Conservation (phyloP, 1,140 invertebrate species). For the Pseudomyrmex sp. region DNA sequence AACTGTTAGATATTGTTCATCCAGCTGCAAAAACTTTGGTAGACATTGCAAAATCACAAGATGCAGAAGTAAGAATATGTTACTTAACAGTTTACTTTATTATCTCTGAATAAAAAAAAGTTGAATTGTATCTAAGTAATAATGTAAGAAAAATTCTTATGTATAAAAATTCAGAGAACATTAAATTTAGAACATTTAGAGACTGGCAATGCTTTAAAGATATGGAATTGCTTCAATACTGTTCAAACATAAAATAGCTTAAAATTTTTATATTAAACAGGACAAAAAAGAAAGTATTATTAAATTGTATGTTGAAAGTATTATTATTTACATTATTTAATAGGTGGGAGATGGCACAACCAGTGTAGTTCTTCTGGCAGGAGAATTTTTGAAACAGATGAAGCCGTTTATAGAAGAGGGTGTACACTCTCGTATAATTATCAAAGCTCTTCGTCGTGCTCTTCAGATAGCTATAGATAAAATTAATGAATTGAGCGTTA, state of each 20-base stretch:
- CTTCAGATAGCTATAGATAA: slow-evolving; percentile 92
- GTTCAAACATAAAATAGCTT: slow-evolving; percentile 64
- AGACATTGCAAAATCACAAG: slow-evolving; percentile 99
- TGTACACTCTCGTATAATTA: slow-evolving; percentile 97
- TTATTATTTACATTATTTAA: slow-evolving; percentile 61
- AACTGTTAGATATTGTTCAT: slow-evolving; percentile 98
- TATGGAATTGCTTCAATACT: slow-evolving; percentile 73
- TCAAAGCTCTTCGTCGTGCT: slow-evolving; percentile 94
- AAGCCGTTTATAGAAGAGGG: slow-evolving; percentile 99
- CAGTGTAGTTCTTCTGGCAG: slow-evolving; percentile 97
- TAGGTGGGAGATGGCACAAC: slow-evolving; percentile 99
- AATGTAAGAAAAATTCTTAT: slow-evolving; percentile 39
- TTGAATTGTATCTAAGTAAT: background rate
- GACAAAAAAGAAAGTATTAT: slow-evolving; percentile 1
- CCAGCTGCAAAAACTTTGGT: slow-evolving; percentile 99
- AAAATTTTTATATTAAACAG: too few species aligned
- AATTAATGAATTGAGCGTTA: slow-evolving; percentile 94
- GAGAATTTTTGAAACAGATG: slow-evolving; percentile 97
- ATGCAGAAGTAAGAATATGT: slow-evolving; percentile 93
- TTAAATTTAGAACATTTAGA: slow-evolving; percentile 72
- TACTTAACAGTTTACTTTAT: background rate
- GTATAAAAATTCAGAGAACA: slow-evolving; percentile 68
- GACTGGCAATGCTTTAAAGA: slow-evolving; percentile 77
- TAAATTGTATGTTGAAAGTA: background rate
- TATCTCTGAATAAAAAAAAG: slow-evolving; percentile 13